Evolutionary conservation across 1,140 invertebrate species (phyloP), one percentile per base, ranked within the genome.

Genomic region (Anoplophora glabripennis): DNA sequence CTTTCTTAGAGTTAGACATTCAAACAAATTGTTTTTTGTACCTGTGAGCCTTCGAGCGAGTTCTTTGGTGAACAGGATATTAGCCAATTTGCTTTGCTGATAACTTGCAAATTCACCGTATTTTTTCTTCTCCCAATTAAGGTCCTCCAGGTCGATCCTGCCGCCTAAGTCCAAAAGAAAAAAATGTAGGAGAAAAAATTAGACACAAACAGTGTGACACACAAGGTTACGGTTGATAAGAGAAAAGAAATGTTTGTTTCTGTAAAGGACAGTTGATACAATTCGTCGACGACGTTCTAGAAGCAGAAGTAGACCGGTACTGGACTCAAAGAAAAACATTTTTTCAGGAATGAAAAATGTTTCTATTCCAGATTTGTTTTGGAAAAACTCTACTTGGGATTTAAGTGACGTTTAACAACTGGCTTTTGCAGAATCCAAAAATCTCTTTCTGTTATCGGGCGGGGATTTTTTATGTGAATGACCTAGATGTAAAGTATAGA

Each of bases 11-110:
- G n/a, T n/a, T n/a, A n/a, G n/a, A n/a, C n/a, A n/a, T n/a, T n/a
- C n/a, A n/a, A n/a, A n/a, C n/a, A n/a, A n/a, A n/a, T 28, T 28
- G 5, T 28, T 5, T 28, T 28, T 28, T 28, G 2, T 75, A 84
- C 83, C 83, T 79, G 83, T 72, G 1, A 90, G 68, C 61, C 78
- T 72, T 35, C 74, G 73, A 1, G 79, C 74, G 4, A 92, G 72
- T 72, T 89, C 85, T 35, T 75, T 78, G 0, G 83, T 83, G 65
- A 91, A 91, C n/a, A 91, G 71, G 17, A 90, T 73, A 65, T 90
- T 88, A 5, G 87, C 86, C 56, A 91, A 65, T 79, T 92, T 92
- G 70, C 87, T 89, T 66, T 88, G 86, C 8, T 72, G 66, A 72
- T 90, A 92, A 7, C 82, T 82, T 11, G 66, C 70, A 2, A 79